phyloP scores from a whole-genome alignment of 37 sponge, comb jelly and placozoan species.

The Spongilla lacustris region DNA sequence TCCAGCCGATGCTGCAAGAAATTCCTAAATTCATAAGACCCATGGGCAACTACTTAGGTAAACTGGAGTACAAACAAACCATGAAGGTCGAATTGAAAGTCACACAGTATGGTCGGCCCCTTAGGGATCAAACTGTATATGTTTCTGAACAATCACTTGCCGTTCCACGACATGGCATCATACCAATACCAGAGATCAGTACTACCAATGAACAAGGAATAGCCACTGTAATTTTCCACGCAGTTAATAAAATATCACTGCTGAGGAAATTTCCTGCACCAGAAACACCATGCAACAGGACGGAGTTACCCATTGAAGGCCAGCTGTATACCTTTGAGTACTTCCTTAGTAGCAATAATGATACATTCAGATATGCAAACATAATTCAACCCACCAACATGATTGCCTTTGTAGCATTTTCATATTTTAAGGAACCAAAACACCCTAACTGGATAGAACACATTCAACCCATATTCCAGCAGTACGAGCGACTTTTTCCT shows the following conservation, averaged over 20 bases:
- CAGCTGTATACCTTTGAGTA: conserved; percentile 26
- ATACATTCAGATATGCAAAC: neutral
- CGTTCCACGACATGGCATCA: neutral
- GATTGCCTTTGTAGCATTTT: conserved; percentile 5
- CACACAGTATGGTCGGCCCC: neutral
- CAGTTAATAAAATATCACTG: neutral
- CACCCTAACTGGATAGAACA: conserved; percentile 25
- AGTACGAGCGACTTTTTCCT: conserved; percentile 35
- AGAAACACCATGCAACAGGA: neutral
- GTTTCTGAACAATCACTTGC: neutral
- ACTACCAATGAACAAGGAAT: neutral
- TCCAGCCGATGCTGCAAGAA: conserved; percentile 1
- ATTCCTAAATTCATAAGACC: conserved; percentile 9
- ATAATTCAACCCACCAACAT: neutral
- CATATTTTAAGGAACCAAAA: neutral
- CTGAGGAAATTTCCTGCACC: neutral
- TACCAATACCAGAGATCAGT: neutral
- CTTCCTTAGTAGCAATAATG: neutral
- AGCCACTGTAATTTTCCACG: neutral
- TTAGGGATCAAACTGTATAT: neutral
- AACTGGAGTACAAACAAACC: neutral
- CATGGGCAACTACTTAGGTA: neutral
- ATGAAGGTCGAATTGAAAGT: neutral
- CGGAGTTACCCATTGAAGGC: conserved; percentile 5
- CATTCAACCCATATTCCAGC: conserved; percentile 31